Evolutionary conservation across 1,140 invertebrate genomes (phyloP).

Genomic region (Caenorhabditis latens): DNA sequence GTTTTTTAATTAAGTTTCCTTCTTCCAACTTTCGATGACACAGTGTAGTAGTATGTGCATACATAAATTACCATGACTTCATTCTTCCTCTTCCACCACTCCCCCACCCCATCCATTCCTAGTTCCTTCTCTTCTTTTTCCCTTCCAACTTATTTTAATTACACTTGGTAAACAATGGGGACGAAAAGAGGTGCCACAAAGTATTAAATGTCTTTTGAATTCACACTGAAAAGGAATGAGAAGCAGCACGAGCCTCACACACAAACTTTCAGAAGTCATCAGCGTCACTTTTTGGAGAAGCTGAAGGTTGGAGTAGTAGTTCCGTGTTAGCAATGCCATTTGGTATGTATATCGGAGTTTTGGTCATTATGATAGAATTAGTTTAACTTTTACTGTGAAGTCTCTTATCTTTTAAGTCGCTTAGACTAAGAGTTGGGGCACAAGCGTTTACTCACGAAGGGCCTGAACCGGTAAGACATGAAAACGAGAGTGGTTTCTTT

Average conservation of each 20-base stretch:
- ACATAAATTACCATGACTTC: conserved; percentile 1
- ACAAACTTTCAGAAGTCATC: conserved; percentile 17
- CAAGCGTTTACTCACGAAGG: too few relatives aligned
- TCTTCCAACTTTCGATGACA: background rate
- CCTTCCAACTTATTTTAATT: conserved; percentile 39
- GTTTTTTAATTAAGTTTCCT: conserved; percentile 2
- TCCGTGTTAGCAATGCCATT: background rate
- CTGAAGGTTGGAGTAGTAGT: background rate
- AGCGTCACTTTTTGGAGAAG: background rate
- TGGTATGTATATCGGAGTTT: background rate
- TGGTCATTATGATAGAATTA: too few relatives aligned
- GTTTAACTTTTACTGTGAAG: too few relatives aligned
- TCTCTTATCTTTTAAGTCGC: too few relatives aligned
- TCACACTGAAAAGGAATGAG: background rate
- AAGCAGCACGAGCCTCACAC: background rate
- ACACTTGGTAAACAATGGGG: conserved; percentile 31
- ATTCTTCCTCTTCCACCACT: background rate
- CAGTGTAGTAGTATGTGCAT: background rate
- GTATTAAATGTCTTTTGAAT: conserved; percentile 29
- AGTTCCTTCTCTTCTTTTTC: conserved; percentile 1
- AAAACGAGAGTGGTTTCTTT: too few relatives aligned
- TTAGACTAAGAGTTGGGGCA: too few relatives aligned
- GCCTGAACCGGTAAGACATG: too few relatives aligned
- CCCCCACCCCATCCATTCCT: background rate
- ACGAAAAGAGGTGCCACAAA: conserved; percentile 25